These are phyloP conservation scores for Nasonovia ribisnigri DNA, from an alignment of 2,888 invertebrate genomes.

Conservation along the genomic window DNA sequence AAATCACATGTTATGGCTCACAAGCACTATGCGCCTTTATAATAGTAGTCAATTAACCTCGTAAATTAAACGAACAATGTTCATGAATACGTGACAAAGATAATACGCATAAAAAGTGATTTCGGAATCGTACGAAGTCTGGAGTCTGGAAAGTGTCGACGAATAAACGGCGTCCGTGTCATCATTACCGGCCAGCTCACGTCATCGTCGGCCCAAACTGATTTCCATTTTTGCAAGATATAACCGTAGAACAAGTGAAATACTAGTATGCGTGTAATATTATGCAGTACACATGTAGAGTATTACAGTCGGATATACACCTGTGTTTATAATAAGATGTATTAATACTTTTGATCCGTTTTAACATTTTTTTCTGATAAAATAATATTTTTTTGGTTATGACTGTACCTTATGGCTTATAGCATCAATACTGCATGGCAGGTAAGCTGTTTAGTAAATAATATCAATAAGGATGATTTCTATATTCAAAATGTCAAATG, in stretches of 20 bases:
- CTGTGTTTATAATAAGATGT: not conserved
- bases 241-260: not conserved
- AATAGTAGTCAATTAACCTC: not conserved
- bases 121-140: not conserved
- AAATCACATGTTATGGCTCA: not conserved
- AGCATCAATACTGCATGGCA: not conserved
- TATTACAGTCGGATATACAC: not conserved
- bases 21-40: not conserved
- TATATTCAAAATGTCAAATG: not conserved
- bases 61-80: not conserved
- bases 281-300: not conserved
- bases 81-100: not conserved
- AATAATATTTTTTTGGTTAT: not conserved
- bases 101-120: not conserved
- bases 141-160: not conserved
- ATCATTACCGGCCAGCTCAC: no score
- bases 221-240: not conserved
- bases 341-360: not conserved
- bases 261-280: not conserved
- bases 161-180: not conserved
- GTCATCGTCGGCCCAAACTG: no score
- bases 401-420: not conserved
- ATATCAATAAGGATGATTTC: not conserved
- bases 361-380: not conserved
- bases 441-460: not conserved